Conservation (phyloP, 2,888 invertebrate species). For the Drosophila trichaetosa region DNA sequence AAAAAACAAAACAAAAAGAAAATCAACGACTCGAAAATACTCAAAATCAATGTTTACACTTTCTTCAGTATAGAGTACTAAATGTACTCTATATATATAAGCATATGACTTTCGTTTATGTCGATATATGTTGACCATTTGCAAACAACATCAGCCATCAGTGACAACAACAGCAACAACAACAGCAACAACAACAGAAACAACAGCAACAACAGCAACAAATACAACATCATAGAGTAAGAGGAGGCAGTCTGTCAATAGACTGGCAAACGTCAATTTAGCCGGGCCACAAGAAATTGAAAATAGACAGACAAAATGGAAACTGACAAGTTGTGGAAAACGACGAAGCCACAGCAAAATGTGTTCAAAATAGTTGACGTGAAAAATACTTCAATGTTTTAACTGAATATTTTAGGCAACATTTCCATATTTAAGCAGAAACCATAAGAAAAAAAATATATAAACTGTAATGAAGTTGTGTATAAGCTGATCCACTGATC, state of each 20-base stretch:
- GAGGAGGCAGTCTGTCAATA: conserved; percentile 67
- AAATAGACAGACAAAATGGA: conserved; percentile 60
- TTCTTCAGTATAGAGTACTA: conserved; percentile 43
- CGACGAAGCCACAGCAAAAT: conserved; percentile 13
- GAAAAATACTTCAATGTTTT: conserved; percentile 43
- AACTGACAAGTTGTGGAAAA: conserved; percentile 43
- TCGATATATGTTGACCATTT: conserved; percentile 69
- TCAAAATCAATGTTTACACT: conserved; percentile 71
- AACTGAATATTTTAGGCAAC: not conserved
- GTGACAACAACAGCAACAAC: conserved; percentile 35
- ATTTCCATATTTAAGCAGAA: not conserved
- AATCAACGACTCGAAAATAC: conserved; percentile 1
- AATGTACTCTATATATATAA: conserved; percentile 4
- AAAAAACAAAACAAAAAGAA: not conserved
- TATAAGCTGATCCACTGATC: not conserved
- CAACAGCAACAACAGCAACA: conserved; percentile 12
- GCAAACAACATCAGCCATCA: conserved; percentile 62
- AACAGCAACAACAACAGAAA: conserved; percentile 19
- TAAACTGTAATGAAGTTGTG: not conserved
- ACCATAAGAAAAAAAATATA: not conserved
- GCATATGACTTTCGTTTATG: conserved; percentile 55
- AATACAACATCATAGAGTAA: conserved; percentile 11
- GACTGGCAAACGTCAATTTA: conserved; percentile 70
- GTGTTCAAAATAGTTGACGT: conserved; percentile 54
- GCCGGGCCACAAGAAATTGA: conserved; percentile 67